phyloP scores from a whole-genome alignment of 2,797 vertebrate species.

The Gephyroberyx darwinii region DNA sequence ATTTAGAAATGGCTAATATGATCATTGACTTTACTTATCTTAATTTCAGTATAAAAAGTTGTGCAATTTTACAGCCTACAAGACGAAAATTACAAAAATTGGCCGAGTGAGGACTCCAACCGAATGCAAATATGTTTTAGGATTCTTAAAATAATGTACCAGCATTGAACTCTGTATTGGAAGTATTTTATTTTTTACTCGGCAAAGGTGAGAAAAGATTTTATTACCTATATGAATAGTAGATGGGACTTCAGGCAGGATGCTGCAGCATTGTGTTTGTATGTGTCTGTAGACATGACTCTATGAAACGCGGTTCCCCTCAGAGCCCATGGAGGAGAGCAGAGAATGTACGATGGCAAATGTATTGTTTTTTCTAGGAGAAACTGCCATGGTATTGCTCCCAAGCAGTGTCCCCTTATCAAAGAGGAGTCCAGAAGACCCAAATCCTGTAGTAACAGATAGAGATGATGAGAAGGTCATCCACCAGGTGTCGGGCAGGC shows the following conservation, averaged over 20 bases:
- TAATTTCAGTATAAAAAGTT: neutral
- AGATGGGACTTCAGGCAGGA: neutral
- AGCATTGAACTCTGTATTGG: conserved; percentile 4
- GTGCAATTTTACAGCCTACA: neutral
- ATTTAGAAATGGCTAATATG: neutral
- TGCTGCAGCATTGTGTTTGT: conserved; percentile 14
- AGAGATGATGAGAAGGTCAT: neutral
- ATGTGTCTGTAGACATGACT: neutral
- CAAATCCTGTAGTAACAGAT: neutral
- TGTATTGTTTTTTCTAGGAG: too few relatives aligned
- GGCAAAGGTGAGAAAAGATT: conserved; percentile 19
- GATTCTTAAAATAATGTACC: neutral
- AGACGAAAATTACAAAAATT: too few relatives aligned
- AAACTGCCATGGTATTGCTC: neutral
- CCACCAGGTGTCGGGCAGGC: neutral
- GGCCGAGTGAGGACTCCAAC: neutral
- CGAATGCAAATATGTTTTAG: neutral
- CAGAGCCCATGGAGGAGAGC: neutral
- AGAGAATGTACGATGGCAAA: neutral
- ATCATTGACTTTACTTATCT: neutral
- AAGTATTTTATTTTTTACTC: conserved; percentile 3
- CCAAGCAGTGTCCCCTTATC: neutral
- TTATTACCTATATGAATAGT: neutral
- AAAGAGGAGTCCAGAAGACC: neutral
- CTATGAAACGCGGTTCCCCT: neutral